A percentile compares a stretch with the other conserved stretches of the same genome.
Evolutionary conservation across 2,888 invertebrate species (phyloP).

Genomic region (Plagodis dolabraria): DNA sequence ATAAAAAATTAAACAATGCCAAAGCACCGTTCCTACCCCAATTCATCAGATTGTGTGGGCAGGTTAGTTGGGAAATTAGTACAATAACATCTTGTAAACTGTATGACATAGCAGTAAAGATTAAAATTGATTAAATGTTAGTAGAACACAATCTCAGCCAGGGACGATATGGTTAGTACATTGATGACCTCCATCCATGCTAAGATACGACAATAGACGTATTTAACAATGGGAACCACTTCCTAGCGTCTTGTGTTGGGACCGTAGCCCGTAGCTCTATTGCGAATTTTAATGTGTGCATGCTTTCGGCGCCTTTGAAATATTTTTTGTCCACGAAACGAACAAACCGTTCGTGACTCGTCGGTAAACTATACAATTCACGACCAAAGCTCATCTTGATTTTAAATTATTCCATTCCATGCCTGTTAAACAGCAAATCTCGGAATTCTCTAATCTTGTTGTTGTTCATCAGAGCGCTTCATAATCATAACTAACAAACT

Average conservation of each 20-base stretch:
- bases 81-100: background rate
- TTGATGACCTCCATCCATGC: constrained; percentile 67
- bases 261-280: constrained; percentile 24
- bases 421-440: constrained; percentile 4
- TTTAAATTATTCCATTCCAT: constrained; percentile 7
- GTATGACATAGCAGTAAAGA: constrained; percentile 4
- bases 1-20: constrained; percentile 41
- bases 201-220: constrained; percentile 63
- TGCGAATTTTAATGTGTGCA: constrained; percentile 40
- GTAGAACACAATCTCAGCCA: constrained; percentile 1
- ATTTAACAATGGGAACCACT: constrained; percentile 66
- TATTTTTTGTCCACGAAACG: constrained; percentile 24
- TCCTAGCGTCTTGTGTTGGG: constrained; percentile 50
- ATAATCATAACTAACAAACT: constrained; percentile 17
- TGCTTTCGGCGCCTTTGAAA: constrained; percentile 39
- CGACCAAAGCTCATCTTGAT: background rate
- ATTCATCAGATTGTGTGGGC: constrained; percentile 65
- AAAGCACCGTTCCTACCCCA: constrained; percentile 60
- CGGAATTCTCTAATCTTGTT: constrained; percentile 19
- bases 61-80: constrained; percentile 16
- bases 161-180: constrained; percentile 22
- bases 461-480: constrained; percentile 28
- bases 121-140: constrained; percentile 7
- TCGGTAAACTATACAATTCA: too few relatives aligned
- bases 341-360: constrained; percentile 3